Conservation (phyloP, 2,797 vertebrate genomes). For the Octomys mimax region DNA sequence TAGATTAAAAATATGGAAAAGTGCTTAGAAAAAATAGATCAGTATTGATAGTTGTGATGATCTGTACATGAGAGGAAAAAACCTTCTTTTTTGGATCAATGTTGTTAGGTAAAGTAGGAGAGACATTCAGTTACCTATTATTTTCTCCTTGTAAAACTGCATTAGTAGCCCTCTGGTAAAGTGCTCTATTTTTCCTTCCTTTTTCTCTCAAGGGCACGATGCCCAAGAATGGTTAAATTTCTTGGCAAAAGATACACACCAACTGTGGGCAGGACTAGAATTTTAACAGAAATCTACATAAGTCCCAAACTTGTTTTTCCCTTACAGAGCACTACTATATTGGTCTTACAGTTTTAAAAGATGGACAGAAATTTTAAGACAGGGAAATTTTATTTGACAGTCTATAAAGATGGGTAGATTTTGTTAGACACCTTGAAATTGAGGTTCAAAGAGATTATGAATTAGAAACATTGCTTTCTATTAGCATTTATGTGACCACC, state of each 20-base stretch:
- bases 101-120: background rate
- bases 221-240: background rate
- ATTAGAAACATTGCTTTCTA: background rate
- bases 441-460: background rate
- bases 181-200: background rate
- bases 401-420: background rate
- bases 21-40: background rate
- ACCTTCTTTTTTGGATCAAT: background rate
- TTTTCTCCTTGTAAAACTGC: background rate
- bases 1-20: conserved; percentile 35
- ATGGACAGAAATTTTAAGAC: background rate
- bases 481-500: conserved; percentile 2
- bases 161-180: background rate
- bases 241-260: background rate
- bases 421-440: conserved; percentile 36
- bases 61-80: background rate
- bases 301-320: background rate
- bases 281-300: background rate
- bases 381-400: background rate
- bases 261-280: background rate
- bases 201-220: background rate
- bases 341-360: conserved; percentile 12
- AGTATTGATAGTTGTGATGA: background rate
- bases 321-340: background rate
- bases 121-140: background rate